phyloP scores from a whole-genome alignment of 2,797 vertebrate genomes.

The Pantherophis vulpinus region DNA sequence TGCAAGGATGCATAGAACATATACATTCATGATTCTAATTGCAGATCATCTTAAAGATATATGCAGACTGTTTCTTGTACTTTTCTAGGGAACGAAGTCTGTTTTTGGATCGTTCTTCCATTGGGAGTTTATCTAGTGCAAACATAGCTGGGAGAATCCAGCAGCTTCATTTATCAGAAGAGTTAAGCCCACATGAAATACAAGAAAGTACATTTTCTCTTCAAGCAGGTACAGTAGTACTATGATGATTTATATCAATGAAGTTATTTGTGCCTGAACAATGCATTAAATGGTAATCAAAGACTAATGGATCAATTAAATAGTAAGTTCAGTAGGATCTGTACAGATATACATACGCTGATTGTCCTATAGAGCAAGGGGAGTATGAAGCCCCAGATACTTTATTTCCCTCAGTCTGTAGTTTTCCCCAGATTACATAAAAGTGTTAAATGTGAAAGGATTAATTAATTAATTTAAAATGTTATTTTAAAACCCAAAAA shows the following conservation, averaged over 20 bases:
- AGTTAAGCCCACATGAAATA: conserved; percentile 76
- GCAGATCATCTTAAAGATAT: neutral
- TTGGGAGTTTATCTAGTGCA: conserved; percentile 80
- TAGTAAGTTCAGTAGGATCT: neutral
- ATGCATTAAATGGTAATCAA: neutral
- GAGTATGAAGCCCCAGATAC: neutral
- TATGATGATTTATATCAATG: neutral
- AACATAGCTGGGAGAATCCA: conserved; percentile 79
- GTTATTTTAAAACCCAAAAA: neutral
- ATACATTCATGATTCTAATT: neutral
- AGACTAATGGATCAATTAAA: neutral
- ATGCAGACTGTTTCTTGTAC: neutral
- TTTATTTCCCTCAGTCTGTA: neutral
- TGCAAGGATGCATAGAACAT: neutral
- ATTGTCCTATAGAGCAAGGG: neutral
- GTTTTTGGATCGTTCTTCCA: conserved; percentile 78
- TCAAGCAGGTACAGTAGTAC: conserved; percentile 75
- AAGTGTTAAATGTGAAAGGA: neutral
- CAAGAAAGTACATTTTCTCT: conserved; percentile 77
- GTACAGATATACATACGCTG: neutral
- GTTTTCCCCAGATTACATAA: neutral
- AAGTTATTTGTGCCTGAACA: neutral
- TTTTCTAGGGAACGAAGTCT: conserved; percentile 76
- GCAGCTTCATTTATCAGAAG: conserved; percentile 72
- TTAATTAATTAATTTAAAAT: neutral